Evolutionary conservation across 2,113 vertebrate genomes (phyloP), one percentile per base, ranked within the genome.

Genomic region (Bagarius yarrelli): DNA sequence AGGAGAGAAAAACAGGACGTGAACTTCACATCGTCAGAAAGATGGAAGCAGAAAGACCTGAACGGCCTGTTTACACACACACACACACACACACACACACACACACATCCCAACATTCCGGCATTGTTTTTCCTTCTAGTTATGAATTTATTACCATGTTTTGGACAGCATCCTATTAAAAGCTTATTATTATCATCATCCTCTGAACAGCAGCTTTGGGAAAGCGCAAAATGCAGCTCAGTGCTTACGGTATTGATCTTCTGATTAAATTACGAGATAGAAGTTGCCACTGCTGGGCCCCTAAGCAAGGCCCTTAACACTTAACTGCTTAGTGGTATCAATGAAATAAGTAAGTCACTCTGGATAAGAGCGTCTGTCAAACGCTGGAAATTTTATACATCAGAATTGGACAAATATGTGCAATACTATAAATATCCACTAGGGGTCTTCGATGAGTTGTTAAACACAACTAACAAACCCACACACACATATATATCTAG

Each of bases 361-460:
- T 40, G 36, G 36, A 40, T 6, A 40, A n/a, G n/a, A n/a, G n/a
- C n/a, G n/a, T n/a, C n/a, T n/a, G 36, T 6, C 36, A 6, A 40
- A 40, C 6, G 36, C 36, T 40, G 36, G 36, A 40, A 40, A 40
- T 40, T 3, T 1, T 25, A 69, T 2, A 67, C 8, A 44, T 21
- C 34, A 23, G 64, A 25, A 70, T 3, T 27, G 11, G 19, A 50
- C 18, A 16, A 25, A 50, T 47, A 47, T 4, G 67, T 27, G n/a
- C 67, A 71, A 71, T 71, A 27, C n/a, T 50, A 52, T 0, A 50
- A 50, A 32, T 12, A n/a, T 36, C 88, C 91, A 91, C 76, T 74
- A 91, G 91, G 76, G 86, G 87, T 83, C 79, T 81, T 40, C 34
- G 25, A 27, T 71, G 86, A 0, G 3, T 44, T 18, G n/a, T 25